These are phyloP conservation scores for Chionoecetes opilio DNA, from an alignment of 1,140 invertebrate genomes.

Conservation along the genomic window DNA sequence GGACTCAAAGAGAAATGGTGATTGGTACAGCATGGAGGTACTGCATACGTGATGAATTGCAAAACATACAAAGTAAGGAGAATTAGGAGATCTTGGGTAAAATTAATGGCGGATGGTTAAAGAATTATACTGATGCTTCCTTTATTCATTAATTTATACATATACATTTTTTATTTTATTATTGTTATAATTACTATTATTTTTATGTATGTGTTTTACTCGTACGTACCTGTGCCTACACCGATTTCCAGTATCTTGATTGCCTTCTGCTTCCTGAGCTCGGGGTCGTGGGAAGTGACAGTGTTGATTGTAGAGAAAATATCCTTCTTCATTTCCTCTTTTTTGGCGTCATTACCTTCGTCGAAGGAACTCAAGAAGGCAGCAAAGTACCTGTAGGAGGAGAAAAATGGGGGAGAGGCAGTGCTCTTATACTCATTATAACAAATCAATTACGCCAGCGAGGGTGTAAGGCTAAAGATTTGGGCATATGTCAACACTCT, in stretches of 20 bases:
- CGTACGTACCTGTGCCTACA: conserved; percentile 56
- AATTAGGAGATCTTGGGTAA: too few species aligned
- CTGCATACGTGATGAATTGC: too few species aligned
- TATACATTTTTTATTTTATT: neutral
- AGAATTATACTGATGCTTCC: too few species aligned
- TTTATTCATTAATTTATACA: neutral
- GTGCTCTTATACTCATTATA: too few species aligned
- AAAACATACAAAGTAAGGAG: too few species aligned
- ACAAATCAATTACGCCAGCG: neutral
- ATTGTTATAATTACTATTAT: neutral
- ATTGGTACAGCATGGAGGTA: too few species aligned
- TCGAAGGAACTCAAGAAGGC: conserved; percentile 29
- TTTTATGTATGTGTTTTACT: conserved; percentile 9
- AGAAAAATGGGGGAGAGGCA: neutral
- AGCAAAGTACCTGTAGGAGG: conserved; percentile 60
- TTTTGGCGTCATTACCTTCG: neutral
- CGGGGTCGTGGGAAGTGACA: conserved; percentile 50
- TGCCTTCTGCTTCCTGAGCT: conserved; percentile 40
- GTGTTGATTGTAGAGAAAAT: neutral
- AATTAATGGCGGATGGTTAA: too few species aligned
- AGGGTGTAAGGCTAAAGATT: too few species aligned
- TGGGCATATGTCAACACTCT: too few species aligned
- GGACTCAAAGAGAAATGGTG: too few species aligned
- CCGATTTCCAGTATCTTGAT: conserved; percentile 70
- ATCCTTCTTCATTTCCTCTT: conserved; percentile 51